Evolutionary conservation across 2,113 vertebrate genomes (phyloP), one percentile per base, ranked within the genome.

Genomic region (Paramormyrops kingsleyae): DNA sequence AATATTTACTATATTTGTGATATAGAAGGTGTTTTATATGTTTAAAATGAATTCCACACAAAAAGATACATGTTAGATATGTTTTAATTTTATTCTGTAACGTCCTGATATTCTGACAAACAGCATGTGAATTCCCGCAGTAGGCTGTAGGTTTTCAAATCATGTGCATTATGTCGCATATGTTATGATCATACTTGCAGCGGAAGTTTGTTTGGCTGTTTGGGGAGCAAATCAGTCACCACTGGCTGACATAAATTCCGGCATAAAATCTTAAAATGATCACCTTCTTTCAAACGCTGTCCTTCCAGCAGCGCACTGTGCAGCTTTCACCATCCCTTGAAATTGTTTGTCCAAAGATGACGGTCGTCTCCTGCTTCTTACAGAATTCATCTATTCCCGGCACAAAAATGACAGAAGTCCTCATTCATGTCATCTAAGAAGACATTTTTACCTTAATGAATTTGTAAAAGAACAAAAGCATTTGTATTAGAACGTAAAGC

Each of bases 381-480:
- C 70, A 35, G 12, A 39, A 17, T 77, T 39, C 27, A 39, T 39
- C 70, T 77, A 5, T 39, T 39, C 31, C 70, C 83, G 77, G 88
- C 87, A 90, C 93, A 93, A 88, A 89, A 53, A 44, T 89, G 42
- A 92, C 92, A 47, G 12, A 66, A 66, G 62, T 66, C n/a, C 62
- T 66, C 31, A 49, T n/a, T 88, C 62, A 66, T 27, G 62, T 9
- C 92, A 90, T 89, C 12, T 35, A 56, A 62, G 21, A 89, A 59
- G 15, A 49, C 83, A 90, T 95, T 93, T 95, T 95, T 93, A 91
- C 92, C 92, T 94, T 92, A 80, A 93, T 87, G 91, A 91, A 94
- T 96, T 95, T 96, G 91, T 95, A 94, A 90, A 94, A 93, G 93
- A 77, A 93, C 90, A 92, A 59, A 88, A 88, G 91, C 93, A 94